These are phyloP conservation scores for Cydia splendana DNA, from an alignment of 1,140 invertebrate genomes.

Conservation along the genomic window DNA sequence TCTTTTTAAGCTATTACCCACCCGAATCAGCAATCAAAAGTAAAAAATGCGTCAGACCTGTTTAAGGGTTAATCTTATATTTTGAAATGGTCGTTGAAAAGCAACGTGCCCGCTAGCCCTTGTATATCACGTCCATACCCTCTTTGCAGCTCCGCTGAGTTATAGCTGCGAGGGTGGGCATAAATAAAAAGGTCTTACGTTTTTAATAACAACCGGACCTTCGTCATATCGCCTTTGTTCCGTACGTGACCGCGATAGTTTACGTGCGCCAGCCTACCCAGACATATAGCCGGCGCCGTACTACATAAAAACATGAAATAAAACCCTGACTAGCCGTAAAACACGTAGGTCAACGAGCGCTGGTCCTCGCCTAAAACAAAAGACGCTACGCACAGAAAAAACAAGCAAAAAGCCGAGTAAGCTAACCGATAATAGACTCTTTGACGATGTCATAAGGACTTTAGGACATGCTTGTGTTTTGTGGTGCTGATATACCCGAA, in stretches of 20 bases:
- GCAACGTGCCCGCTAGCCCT: neutral
- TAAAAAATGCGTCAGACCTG: too few relatives aligned
- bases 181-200: constrained; percentile 62
- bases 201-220: constrained; percentile 63
- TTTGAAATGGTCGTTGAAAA: too few relatives aligned
- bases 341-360: neutral
- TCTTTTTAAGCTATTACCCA: too few relatives aligned
- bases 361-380: constrained; percentile 17
- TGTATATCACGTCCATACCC: constrained; percentile 33
- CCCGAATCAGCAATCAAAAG: too few relatives aligned
- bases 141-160: constrained; percentile 42
- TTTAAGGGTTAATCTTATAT: too few relatives aligned
- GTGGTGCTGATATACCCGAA: constrained; percentile 2
- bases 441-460: neutral
- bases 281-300: constrained; percentile 23
- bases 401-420: neutral
- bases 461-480: neutral
- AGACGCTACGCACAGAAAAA: constrained; percentile 1
- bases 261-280: constrained; percentile 39
- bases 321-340: constrained; percentile 7
- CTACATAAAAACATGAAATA: constrained; percentile 26
- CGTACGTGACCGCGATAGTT: constrained; percentile 55
- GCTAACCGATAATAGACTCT: neutral
- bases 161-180: constrained; percentile 44
- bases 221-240: constrained; percentile 61